Evolutionary conservation across 2,797 vertebrate genomes (phyloP).

Genomic region (Channa striata): DNA sequence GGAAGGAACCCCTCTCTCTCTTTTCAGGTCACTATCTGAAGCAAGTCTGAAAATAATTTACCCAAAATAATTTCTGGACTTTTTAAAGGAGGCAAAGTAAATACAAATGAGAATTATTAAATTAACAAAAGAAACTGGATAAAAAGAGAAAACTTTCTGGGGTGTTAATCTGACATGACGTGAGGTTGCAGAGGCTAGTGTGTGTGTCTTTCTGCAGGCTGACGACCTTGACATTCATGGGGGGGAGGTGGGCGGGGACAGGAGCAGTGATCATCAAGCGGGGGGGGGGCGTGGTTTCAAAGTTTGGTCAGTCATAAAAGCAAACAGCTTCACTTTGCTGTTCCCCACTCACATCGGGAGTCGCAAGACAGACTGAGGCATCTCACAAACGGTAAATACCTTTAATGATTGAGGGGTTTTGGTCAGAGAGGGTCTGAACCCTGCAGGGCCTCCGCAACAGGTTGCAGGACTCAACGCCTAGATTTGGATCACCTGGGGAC

Average conservation of each 20-base stretch:
- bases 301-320: slow-evolving; percentile 72
- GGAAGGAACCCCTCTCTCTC: slow-evolving; percentile 52
- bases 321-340: slow-evolving; percentile 28
- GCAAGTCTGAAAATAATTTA: neutral
- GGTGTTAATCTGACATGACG: neutral
- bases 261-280: slow-evolving; percentile 29
- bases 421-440: neutral
- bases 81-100: neutral
- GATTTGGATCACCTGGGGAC: slow-evolving; percentile 29
- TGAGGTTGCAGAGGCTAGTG: slow-evolving; percentile 11
- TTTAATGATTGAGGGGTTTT: rapidly evolving
- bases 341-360: slow-evolving; percentile 81
- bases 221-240: slow-evolving; percentile 84
- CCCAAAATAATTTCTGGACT: slow-evolving; percentile 18
- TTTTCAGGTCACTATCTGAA: slow-evolving; percentile 53
- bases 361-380: slow-evolving; percentile 72
- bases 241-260: slow-evolving; percentile 61
- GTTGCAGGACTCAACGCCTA: neutral
- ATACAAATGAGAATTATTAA: too few relatives aligned
- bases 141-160: neutral
- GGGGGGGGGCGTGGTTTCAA: slow-evolving; percentile 78
- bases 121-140: neutral
- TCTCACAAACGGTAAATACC: slow-evolving; percentile 84
- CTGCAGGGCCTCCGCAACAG: slow-evolving; percentile 13
- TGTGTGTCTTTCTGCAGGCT: slow-evolving; percentile 15